These are phyloP conservation scores for Leucoraja ocellata DNA, from an alignment of 2,797 vertebrate genomes.

Conservation along the genomic window DNA sequence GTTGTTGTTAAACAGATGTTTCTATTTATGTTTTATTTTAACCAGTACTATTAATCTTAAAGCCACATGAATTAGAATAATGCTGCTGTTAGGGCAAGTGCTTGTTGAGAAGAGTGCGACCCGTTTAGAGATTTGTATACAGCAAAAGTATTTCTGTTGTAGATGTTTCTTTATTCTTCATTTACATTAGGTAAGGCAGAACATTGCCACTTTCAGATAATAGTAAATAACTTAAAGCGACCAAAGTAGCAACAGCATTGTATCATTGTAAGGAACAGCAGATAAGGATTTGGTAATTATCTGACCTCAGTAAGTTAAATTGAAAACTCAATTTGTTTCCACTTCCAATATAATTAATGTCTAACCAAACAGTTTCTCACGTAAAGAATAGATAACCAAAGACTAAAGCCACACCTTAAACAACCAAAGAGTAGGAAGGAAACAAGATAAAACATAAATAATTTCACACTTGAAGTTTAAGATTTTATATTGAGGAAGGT, in stretches of 20 bases:
- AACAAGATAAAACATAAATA: background rate
- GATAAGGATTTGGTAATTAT: background rate
- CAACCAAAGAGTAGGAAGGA: background rate
- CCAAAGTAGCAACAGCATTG: background rate
- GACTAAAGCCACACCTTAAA: background rate
- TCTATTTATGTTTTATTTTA: background rate
- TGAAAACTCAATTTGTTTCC: background rate
- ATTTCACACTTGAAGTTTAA: background rate
- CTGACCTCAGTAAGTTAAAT: background rate
- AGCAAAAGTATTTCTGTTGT: background rate
- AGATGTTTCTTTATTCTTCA: background rate
- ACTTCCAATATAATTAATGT: background rate
- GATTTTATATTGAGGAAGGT: background rate
- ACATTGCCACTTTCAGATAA: background rate
- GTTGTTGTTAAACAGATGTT: background rate
- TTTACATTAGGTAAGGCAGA: background rate
- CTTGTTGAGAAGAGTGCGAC: background rate
- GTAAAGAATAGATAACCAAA: background rate
- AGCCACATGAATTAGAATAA: background rate
- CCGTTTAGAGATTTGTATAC: background rate
- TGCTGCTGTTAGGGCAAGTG: conserved; percentile 1
- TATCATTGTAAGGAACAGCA: too few relatives aligned
- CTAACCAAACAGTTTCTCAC: background rate
- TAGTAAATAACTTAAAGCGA: background rate
- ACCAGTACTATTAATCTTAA: background rate